Percentiles rank a stretch among this genome's conserved stretches.
Conservation (phyloP, 2,888 invertebrate genomes). For the Ectemnius cavifrons region DNA sequence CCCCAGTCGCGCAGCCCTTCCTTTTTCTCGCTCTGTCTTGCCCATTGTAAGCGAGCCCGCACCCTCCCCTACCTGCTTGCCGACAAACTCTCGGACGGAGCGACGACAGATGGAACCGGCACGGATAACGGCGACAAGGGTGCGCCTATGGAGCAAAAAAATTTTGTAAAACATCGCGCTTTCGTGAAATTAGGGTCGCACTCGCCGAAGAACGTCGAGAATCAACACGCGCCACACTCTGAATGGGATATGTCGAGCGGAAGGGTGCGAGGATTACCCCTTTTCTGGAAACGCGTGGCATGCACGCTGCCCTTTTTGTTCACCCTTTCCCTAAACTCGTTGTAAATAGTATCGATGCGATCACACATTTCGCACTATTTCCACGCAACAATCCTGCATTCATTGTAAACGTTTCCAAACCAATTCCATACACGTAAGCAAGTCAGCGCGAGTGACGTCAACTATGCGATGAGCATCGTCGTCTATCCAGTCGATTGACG, state of each 20-base stretch:
- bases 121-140: slow-evolving; percentile 13
- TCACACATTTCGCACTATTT: background rate
- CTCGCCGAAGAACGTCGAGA: slow-evolving; percentile 36
- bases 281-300: slow-evolving; percentile 33
- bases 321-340: background rate
- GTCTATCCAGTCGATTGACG: background rate
- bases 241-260: slow-evolving; percentile 49
- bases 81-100: slow-evolving; percentile 29
- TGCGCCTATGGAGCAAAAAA: slow-evolving; percentile 51
- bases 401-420: background rate
- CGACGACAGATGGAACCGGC: slow-evolving; percentile 30
- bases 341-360: background rate
- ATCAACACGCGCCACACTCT: slow-evolving; percentile 57
- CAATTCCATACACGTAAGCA: slow-evolving; percentile 1
- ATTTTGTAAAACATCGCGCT: slow-evolving; percentile 67
- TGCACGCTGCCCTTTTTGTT: slow-evolving; percentile 8
- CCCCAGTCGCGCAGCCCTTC: slow-evolving; percentile 31
- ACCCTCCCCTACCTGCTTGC: slow-evolving; percentile 25
- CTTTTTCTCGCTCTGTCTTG: slow-evolving; percentile 42
- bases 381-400: background rate
- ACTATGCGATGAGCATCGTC: background rate
- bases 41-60: slow-evolving; percentile 47
- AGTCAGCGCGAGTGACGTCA: background rate
- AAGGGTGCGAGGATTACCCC: slow-evolving; percentile 49
- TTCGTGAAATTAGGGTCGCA: slow-evolving; percentile 74